Conservation (phyloP, 23 tunicate species). For the Clavelina lepadiformis region DNA sequence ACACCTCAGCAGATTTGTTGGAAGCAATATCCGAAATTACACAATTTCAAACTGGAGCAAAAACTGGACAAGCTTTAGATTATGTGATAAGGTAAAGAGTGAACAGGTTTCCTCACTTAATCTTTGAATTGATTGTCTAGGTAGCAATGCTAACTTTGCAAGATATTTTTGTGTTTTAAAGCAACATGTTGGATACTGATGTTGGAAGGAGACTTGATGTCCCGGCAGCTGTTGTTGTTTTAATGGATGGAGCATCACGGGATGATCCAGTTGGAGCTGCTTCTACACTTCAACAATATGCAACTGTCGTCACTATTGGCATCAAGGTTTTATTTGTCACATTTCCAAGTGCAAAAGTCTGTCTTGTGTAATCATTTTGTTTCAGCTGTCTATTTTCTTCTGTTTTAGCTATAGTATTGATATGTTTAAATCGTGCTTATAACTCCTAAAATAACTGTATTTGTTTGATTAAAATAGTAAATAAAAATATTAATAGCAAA, state of each 20-base stretch:
- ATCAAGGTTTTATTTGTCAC: no score
- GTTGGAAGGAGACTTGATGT: conserved; percentile 38
- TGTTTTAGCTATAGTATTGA: no score
- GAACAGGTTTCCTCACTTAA: neutral
- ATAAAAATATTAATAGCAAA: no score
- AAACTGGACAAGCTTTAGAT: conserved; percentile 8
- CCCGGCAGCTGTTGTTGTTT: conserved; percentile 23
- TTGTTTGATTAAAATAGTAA: no score
- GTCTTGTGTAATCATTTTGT: no score
- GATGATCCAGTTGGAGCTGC: neutral
- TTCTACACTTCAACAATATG: conserved; percentile 6
- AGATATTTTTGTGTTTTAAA: neutral
- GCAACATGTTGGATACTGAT: no score
- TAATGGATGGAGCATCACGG: conserved; percentile 24
- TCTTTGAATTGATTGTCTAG: neutral
- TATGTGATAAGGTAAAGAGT: conserved; percentile 4
- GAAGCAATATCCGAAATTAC: neutral
- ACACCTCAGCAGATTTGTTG: neutral
- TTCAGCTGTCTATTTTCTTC: no score
- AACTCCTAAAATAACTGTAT: no score
- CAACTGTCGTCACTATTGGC: conserved; percentile 24
- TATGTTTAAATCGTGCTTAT: no score
- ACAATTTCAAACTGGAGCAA: neutral
- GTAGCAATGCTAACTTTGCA: neutral
- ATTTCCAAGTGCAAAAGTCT: no score